Evolutionary conservation across 2,113 vertebrate species (phyloP), one percentile per base, ranked within the genome.

Genomic region (Hylia prasina): DNA sequence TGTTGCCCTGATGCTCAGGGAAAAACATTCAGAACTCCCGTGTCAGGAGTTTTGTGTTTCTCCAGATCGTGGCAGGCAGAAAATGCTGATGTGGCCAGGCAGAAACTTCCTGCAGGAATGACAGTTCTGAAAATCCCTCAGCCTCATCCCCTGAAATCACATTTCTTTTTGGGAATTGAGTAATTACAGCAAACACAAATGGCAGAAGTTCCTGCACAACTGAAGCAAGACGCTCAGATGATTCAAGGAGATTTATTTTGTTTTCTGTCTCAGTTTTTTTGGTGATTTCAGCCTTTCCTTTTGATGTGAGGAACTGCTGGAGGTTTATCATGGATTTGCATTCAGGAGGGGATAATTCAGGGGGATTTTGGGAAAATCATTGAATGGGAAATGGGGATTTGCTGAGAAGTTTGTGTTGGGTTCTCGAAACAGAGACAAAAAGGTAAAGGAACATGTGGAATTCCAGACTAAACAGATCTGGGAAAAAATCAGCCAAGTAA

Each of bases 221-320:
- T 10, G 35, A 35, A 72, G 25, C 2, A 37, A 37, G 18, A 7
- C 4, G 4, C 6, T 45, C 3, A 0, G 3, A 20, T 3, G 19
- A 30, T 21, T 33, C 23, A 10, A 22, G 30, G 21, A 58, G 24
- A 47, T 80, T 54, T 40, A 1, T 50, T 69, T 69, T 0, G 0
- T 24, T 89, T 69, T 66, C 24, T 30, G 1, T 8, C 23, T 47
- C 20, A 1, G 10, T 30, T 18, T 0, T 4, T 30, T 78, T 45
- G 9, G 57, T 2, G 5, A 54, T 60, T 92, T 61, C 30, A 40
- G 11, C 14, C 8, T 44, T 60, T 40, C 3, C 5, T 40, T 24
- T 18, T 16, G 4, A 42, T 22, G 24, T 33, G 18, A 75, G 64
- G 50, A 65, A 33, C 1, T n/a, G 15, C n/a, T 80, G 53, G 19